These are phyloP conservation scores for Eristalis arbustorum DNA, from an alignment of 2,888 invertebrate genomes.

Conservation along the genomic window DNA sequence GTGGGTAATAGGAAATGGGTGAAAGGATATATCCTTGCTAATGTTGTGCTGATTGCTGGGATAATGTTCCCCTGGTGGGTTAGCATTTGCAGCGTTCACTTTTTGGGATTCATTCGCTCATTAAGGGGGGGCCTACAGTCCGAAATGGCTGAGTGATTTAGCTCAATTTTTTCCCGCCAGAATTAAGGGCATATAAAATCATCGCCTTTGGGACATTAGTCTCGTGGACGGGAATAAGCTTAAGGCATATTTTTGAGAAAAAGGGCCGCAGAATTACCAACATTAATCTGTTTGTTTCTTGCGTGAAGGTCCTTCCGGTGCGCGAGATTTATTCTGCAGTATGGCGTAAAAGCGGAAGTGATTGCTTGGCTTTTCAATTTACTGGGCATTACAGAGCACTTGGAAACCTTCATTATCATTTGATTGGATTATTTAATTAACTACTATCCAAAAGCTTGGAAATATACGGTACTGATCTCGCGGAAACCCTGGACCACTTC, in stretches of 20 bases:
- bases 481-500: no score
- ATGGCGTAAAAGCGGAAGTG: no score
- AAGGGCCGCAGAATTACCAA: not conserved
- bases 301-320: no score
- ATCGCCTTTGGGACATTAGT: not conserved
- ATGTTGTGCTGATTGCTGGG: slow-evolving; percentile 54
- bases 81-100: slow-evolving; percentile 15
- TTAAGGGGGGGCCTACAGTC: not conserved
- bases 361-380: no score
- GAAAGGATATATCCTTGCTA: slow-evolving; percentile 34
- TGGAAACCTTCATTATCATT: no score
- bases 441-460: no score
- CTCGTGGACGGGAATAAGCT: not conserved
- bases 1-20: slow-evolving; percentile 5
- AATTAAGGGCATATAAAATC: not conserved
- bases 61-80: slow-evolving; percentile 33
- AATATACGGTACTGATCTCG: no score
- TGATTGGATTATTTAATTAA: no score
- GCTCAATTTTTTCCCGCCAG: not conserved
- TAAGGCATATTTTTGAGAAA: not conserved
- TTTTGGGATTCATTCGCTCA: not conserved
- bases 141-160: not conserved
- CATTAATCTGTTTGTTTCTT: not conserved
- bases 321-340: no score
- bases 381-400: no score